A percentile compares a stretch with the other conserved stretches of the same genome.
Conservation (phyloP, 2,797 vertebrate genomes). For the Sebastes cheni region DNA sequence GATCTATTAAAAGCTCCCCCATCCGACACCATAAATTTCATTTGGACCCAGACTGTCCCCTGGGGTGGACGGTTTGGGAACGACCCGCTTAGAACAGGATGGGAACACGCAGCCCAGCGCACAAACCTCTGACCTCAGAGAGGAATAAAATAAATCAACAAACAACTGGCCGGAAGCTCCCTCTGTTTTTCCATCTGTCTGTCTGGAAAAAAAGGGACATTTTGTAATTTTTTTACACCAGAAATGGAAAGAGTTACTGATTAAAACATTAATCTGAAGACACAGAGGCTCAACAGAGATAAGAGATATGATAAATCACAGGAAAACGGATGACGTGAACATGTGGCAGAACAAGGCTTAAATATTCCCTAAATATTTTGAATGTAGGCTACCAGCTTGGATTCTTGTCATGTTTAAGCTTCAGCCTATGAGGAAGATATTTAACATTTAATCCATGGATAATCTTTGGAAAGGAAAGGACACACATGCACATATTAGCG, state of each 20-base stretch:
- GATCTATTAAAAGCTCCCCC: slow-evolving; percentile 62
- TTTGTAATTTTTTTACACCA: neutral
- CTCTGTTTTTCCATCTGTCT: slow-evolving; percentile 53
- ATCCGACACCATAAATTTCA: slow-evolving; percentile 71
- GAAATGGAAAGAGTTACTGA: neutral
- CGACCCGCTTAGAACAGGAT: slow-evolving; percentile 60
- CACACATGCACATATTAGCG: neutral
- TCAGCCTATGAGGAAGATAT: neutral
- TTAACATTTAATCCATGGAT: slow-evolving; percentile 38
- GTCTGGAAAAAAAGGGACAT: slow-evolving; percentile 22
- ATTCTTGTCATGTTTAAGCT: neutral
- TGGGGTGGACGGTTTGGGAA: slow-evolving; percentile 58
- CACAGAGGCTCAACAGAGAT: neutral
- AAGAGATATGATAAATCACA: neutral
- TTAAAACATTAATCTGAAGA: neutral
- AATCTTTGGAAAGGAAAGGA: slow-evolving; percentile 25
- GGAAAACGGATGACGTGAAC: neutral
- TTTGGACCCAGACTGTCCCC: slow-evolving; percentile 56
- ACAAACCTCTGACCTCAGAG: slow-evolving; percentile 64
- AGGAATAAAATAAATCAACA: slow-evolving; percentile 71
- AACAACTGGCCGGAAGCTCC: slow-evolving; percentile 64
- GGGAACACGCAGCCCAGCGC: slow-evolving; percentile 64
- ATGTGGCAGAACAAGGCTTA: neutral
- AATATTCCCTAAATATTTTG: neutral
- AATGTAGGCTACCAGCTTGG: neutral